phyloP scores from a whole-genome alignment of 2,797 vertebrate species.

The Halcyon badia region DNA sequence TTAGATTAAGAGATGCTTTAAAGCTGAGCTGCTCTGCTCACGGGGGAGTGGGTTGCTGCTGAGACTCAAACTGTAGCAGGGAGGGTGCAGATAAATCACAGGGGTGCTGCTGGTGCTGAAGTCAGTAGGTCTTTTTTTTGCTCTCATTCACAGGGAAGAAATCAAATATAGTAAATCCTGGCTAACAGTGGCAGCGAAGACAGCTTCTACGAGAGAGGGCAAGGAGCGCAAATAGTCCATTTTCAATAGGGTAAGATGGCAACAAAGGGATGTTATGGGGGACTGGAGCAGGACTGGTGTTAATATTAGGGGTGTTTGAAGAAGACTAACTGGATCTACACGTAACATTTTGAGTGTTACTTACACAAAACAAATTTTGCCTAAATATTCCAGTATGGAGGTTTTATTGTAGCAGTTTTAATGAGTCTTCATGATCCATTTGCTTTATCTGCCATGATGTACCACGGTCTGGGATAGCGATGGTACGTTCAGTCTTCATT shows the following conservation, averaged over 20 bases:
- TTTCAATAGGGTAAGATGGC: neutral
- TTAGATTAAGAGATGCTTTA: neutral
- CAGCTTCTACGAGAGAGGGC: neutral
- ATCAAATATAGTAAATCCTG: neutral
- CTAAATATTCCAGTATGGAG: neutral
- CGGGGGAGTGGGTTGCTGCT: neutral
- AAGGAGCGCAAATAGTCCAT: neutral
- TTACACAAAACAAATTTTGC: neutral
- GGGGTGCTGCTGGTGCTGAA: neutral
- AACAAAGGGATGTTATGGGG: neutral
- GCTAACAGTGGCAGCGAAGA: neutral
- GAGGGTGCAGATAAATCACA: neutral
- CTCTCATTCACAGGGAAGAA: neutral
- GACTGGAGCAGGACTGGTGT: neutral
- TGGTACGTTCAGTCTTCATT: neutral
- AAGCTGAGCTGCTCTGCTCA: neutral
- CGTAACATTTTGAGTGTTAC: fast-evolving
- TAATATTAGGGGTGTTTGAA: neutral
- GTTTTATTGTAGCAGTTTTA: neutral
- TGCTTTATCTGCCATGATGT: neutral
- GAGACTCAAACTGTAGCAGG: neutral
- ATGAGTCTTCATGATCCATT: neutral
- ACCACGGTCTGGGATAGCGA: neutral
- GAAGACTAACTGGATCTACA: neutral
- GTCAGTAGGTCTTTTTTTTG: neutral